These are phyloP conservation scores for Caenorhabditis doughertyi DNA, from an alignment of 2,888 invertebrate genomes.

Conservation along the genomic window DNA sequence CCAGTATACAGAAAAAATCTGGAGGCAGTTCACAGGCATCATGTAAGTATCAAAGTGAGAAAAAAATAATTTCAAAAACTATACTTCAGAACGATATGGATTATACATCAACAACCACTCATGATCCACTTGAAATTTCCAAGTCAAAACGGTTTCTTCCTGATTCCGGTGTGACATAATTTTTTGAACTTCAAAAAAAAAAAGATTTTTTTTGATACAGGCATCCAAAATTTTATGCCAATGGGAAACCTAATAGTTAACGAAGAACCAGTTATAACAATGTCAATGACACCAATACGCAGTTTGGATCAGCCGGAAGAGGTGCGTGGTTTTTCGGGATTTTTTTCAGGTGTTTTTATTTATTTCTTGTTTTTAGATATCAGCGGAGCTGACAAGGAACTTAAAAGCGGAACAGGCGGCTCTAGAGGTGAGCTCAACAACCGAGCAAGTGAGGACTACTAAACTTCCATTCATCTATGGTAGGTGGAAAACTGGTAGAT, in stretches of 20 bases:
- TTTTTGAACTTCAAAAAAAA: too few relatives aligned
- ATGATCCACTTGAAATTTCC: constrained; percentile 46
- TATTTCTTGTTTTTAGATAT: constrained; percentile 35
- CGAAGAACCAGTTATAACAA: constrained; percentile 60
- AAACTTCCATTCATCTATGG: constrained; percentile 43
- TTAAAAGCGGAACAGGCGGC: constrained; percentile 20
- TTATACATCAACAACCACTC: constrained; percentile 36
- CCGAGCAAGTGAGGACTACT: constrained; percentile 32
- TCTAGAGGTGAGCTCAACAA: constrained; percentile 38
- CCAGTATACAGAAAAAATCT: constrained; percentile 44
- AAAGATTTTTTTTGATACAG: too few relatives aligned
- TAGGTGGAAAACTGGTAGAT: constrained; percentile 8
- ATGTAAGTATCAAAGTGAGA: constrained; percentile 18
- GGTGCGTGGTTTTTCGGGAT: background rate
- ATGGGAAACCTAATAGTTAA: constrained; percentile 1
- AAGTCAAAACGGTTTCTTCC: constrained; percentile 51
- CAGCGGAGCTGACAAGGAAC: constrained; percentile 14
- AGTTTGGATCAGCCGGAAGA: constrained; percentile 55
- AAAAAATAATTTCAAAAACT: background rate
- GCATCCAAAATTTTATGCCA: constrained; percentile 44
- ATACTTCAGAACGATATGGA: constrained; percentile 45
- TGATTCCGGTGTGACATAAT: constrained; percentile 20
- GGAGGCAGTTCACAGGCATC: constrained; percentile 21
- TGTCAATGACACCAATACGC: constrained; percentile 59
- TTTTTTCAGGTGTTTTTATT: constrained; percentile 22